A percentile compares a stretch with the other conserved stretches of the same genome.
phyloP scores from a whole-genome alignment of 2,113 vertebrate genomes.

The Clarias gariepinus region DNA sequence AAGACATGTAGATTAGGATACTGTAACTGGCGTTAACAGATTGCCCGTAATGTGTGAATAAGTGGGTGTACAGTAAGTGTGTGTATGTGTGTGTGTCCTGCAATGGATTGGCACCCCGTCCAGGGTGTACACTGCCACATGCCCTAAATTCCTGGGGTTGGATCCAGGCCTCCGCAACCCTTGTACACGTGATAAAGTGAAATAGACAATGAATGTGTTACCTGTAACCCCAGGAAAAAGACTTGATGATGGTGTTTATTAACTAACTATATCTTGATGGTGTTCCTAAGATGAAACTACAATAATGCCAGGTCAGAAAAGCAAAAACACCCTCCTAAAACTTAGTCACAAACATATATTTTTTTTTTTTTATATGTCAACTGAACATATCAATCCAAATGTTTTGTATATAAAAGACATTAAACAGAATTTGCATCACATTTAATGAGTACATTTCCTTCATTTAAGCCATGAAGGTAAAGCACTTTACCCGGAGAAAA shows the following conservation, averaged over 20 bases:
- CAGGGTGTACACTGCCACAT: too few species aligned
- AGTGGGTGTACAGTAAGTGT: too few species aligned
- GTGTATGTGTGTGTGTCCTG: too few species aligned
- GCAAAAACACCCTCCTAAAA: background rate
- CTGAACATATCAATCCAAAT: background rate
- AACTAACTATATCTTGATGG: background rate
- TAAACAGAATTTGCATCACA: too few species aligned
- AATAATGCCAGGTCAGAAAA: constrained; percentile 5
- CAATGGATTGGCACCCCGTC: too few species aligned
- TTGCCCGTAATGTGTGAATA: too few species aligned
- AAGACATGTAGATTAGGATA: too few species aligned
- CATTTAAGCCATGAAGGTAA: background rate
- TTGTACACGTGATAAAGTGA: too few species aligned
- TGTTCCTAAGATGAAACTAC: background rate
- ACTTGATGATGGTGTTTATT: too few species aligned
- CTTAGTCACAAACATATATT: background rate
- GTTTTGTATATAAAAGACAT: background rate
- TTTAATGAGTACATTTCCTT: background rate
- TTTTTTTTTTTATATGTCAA: background rate
- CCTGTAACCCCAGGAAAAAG: background rate
- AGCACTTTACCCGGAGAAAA: background rate
- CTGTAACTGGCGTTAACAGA: too few species aligned
- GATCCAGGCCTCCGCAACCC: too few species aligned
- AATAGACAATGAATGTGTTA: background rate
- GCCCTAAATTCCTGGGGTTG: too few species aligned